phyloP scores from a whole-genome alignment of 2,888 invertebrate genomes.

The Pharmacophagus antenor region DNA sequence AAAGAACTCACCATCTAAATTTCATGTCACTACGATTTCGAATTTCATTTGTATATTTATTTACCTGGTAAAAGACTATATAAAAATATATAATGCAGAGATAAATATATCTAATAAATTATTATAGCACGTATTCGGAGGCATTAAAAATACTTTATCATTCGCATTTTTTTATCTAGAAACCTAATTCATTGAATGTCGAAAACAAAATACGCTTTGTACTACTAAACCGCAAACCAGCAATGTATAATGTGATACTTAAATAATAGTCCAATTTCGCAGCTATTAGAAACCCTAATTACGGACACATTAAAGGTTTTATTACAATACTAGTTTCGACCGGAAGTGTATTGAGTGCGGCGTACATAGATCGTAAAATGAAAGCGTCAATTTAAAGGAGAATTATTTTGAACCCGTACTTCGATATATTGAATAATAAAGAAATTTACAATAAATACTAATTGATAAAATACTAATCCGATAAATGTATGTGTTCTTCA shows the following conservation, averaged over 20 bases:
- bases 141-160: too few relatives aligned
- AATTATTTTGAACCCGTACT: constrained; percentile 8
- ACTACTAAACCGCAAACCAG: too few relatives aligned
- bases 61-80: too few relatives aligned
- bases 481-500: neutral
- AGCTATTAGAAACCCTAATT: neutral
- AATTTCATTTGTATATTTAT: too few relatives aligned
- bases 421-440: constrained; percentile 6
- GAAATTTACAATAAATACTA: constrained; percentile 18
- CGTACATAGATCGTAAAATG: neutral
- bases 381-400: constrained; percentile 13
- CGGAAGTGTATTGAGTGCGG: constrained; percentile 22
- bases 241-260: neutral
- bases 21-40: too few relatives aligned
- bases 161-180: too few relatives aligned
- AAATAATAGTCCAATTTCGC: neutral
- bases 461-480: constrained; percentile 14
- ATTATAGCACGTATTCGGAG: too few relatives aligned
- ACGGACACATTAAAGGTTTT: neutral
- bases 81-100: too few relatives aligned
- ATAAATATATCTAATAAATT: too few relatives aligned
- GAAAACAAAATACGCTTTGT: neutral
- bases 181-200: neutral
- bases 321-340: constrained; percentile 8
- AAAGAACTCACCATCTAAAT: too few relatives aligned